Conservation (phyloP, 2,113 vertebrate genomes). For the Galbula dea region DNA sequence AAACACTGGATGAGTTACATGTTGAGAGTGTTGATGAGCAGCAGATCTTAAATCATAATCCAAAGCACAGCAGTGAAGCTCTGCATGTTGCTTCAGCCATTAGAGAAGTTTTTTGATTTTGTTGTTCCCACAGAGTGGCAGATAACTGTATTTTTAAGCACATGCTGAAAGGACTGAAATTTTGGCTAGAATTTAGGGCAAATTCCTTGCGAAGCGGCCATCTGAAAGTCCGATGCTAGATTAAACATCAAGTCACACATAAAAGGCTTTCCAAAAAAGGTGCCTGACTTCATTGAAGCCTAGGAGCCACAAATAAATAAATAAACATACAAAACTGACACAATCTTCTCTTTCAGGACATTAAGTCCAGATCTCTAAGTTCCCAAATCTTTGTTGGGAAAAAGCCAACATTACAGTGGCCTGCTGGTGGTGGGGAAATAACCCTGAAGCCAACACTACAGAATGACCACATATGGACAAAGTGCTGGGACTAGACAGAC, state of each 20-base stretch:
- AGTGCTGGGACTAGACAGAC: not conserved
- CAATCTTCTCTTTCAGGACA: not conserved
- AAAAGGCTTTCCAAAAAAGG: not conserved
- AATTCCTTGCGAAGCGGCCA: not conserved
- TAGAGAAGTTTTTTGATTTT: not conserved
- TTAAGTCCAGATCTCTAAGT: not conserved
- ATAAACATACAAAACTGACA: not conserved
- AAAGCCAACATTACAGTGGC: not conserved
- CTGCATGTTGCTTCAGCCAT: rapidly evolving
- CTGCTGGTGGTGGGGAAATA: not conserved
- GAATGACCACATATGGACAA: not conserved
- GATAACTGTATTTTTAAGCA: not conserved
- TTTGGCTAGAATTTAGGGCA: not conserved
- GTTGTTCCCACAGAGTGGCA: not conserved
- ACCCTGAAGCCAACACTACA: not conserved
- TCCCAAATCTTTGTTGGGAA: not conserved
- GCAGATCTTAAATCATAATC: not conserved
- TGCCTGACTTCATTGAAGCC: not conserved
- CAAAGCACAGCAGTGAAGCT: not conserved
- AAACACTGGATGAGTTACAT: not conserved
- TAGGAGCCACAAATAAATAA: not conserved
- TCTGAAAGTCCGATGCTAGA: not conserved
- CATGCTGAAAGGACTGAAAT: not conserved
- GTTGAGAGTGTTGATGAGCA: not conserved
- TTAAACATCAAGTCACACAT: not conserved